Base-by-base conservation (phyloP, 2,113 vertebrate genomes). In the Limanda limanda region DNA sequence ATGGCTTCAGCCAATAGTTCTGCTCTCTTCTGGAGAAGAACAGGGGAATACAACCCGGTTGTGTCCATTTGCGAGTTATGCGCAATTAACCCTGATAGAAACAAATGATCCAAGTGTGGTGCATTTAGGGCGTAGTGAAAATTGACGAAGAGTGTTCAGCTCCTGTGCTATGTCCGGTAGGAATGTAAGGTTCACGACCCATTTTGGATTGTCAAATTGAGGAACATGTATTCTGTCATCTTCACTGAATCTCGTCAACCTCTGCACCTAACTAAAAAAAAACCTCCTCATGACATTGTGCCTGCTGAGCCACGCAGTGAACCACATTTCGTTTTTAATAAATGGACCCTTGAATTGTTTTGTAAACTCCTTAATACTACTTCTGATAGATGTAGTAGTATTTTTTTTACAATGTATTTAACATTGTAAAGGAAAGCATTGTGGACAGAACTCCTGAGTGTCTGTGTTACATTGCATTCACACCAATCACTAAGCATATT, bases 241-340 rank as follows among this genome's bases (percentile, higher is more conserved):
- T 17, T 69, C 66, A 57, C 63, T 48, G n/a, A 79, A 68, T 67
- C 12, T 20, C 51, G 35, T 68, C 18, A 79, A 3, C 20, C 21
- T 51, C 51, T 15, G 14, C 31, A 51, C 27, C 55, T 21, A 37
- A 71, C 35, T n/a, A 48, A 27, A 68, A 62, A 37, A 37, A 74
- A 68, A 31, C 1, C 5, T 31, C 31, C 31, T 31, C 31, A 31
- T 6, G 31, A 7, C 31, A 31, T 31, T 31, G 31, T 21, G 47
- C 63, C 14, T 31, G 31, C 55, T 24, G 17, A 18, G 52, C n/a
- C 0, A 76, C 48, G 1, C 61, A 70, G 48, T 25, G 14, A 27
- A 61, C 68, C 56, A 25, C 60, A 15, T 61, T 71, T 47, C 48
- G 35, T 74, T 56, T 68, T 35, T 8, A 27, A 9, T 0, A 78